A percentile compares a stretch with the other conserved stretches of the same genome.
These are phyloP conservation scores for Oncorhynchus masou DNA, from an alignment of 2,113 vertebrate species.

Conservation along the genomic window DNA sequence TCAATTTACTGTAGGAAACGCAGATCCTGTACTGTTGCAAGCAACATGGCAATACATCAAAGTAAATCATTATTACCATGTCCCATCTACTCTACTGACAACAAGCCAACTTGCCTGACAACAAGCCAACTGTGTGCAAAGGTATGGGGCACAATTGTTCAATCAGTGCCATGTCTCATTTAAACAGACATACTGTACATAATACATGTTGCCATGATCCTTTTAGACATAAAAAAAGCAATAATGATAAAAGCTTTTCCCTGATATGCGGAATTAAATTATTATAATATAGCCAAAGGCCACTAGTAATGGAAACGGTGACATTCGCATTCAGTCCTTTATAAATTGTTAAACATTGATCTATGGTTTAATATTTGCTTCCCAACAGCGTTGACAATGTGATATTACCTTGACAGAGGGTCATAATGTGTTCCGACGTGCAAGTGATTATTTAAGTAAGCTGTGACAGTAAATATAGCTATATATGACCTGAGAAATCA, in stretches of 20 bases:
- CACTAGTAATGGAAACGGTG: slow-evolving; percentile 67
- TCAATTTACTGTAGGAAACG: neutral
- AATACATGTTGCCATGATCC: slow-evolving; percentile 47
- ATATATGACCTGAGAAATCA: slow-evolving; percentile 44
- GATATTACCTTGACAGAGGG: slow-evolving; percentile 73
- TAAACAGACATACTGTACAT: slow-evolving; percentile 45
- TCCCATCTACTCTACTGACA: neutral
- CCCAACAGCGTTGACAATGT: slow-evolving; percentile 68
- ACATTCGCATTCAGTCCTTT: slow-evolving; percentile 72
- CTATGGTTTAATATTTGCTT: slow-evolving; percentile 78
- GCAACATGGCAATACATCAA: slow-evolving; percentile 16
- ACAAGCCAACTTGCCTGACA: neutral
- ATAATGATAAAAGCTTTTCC: slow-evolving; percentile 59
- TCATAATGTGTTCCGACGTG: slow-evolving; percentile 62
- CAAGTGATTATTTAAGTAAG: slow-evolving; percentile 74
- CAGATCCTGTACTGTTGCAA: neutral
- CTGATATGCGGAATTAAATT: slow-evolving; percentile 69
- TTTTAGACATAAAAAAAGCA: slow-evolving; percentile 63
- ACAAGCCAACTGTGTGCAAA: neutral
- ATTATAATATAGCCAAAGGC: slow-evolving; percentile 71
- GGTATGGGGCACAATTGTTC: neutral
- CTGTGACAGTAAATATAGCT: slow-evolving; percentile 61
- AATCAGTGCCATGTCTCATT: slow-evolving; percentile 12
- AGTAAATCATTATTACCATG: neutral
- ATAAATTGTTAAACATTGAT: slow-evolving; percentile 77